Percentiles rank a stretch among this genome's conserved stretches.
These are phyloP conservation scores for Coptodon bakossiorum DNA, from an alignment of 2,113 vertebrate species.

Conservation along the genomic window DNA sequence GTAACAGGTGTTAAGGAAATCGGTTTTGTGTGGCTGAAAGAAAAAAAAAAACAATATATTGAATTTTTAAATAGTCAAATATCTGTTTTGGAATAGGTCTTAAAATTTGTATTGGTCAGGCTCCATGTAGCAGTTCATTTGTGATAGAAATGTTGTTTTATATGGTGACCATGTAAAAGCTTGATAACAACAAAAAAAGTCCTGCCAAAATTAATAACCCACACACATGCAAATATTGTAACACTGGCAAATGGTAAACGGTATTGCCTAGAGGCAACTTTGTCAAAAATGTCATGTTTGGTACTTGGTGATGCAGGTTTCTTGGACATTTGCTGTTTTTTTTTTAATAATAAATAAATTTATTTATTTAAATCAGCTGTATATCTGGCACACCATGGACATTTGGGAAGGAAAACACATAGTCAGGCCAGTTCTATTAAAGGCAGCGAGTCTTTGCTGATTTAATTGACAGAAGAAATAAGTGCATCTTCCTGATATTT, in stretches of 20 bases:
- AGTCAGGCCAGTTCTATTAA: neutral
- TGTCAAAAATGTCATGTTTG: neutral
- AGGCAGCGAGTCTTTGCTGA: neutral
- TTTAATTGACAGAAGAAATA: neutral
- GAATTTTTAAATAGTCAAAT: neutral
- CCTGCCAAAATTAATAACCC: neutral
- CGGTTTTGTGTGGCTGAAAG: neutral
- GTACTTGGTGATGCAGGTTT: neutral
- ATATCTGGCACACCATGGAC: neutral
- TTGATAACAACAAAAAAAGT: neutral
- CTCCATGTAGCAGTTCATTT: neutral
- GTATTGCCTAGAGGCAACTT: neutral
- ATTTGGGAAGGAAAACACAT: neutral
- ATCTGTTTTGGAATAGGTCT: neutral
- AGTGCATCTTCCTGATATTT: neutral
- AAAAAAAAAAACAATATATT: neutral
- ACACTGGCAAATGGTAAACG: neutral
- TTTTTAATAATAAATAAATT: neutral
- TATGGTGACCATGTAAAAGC: neutral
- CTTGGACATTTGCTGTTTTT: neutral
- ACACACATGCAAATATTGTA: neutral
- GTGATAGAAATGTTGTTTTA: neutral
- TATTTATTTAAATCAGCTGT: neutral
- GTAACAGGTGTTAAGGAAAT: neutral
- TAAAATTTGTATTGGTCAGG: neutral